Evolutionary conservation across 2,797 vertebrate genomes (phyloP), one percentile per base, ranked within the genome.

Genomic region (Todus mexicanus): DNA sequence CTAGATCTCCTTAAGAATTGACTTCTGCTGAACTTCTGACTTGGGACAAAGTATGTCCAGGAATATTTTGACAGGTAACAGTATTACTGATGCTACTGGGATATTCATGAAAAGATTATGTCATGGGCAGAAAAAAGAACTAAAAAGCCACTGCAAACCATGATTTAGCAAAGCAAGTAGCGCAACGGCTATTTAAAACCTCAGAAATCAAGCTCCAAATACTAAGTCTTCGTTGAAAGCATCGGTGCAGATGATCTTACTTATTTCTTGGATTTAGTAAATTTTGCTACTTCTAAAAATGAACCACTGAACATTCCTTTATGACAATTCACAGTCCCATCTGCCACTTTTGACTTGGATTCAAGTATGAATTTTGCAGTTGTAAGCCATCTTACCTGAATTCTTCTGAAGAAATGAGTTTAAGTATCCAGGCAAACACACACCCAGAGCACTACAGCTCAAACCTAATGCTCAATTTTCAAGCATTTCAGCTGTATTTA

Each of bases 381-480:
- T 53, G 65, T 77, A 94, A 75, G 68, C 40, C n/a, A 72, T 37
- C 95, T 97, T 96, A 95, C 95, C 95, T 95, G 93, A 68, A 61
- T 76, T 90, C 65, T 43, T 61, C 51, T 77, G 79, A 14, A 83
- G 43, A 87, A 79, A 75, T 12, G 66, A 80, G 50, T 27, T 65
- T 15, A 71, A 59, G 26, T 2, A 66, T 7, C 75, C 47, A 85
- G 66, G 60, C 64, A 86, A 18, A 72, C 59, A 61, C 59, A 75
- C 63, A 57, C 59, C 10, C 33, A 35, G 21, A 59, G 13, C 87
- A 84, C 5, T 16, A 57, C 72, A 81, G 78, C 84, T 87, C 84
- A 89, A 61, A 65, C 38, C n/a, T 12, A 54, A 81, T 26, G 51
- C 69, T 94, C 38, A 37, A 56, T 88, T 61, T 59, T 71, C 12